Evolutionary conservation across 1,140 invertebrate species (phyloP), one percentile per base, ranked within the genome.

Genomic region (Drosophila chauvacae): DNA sequence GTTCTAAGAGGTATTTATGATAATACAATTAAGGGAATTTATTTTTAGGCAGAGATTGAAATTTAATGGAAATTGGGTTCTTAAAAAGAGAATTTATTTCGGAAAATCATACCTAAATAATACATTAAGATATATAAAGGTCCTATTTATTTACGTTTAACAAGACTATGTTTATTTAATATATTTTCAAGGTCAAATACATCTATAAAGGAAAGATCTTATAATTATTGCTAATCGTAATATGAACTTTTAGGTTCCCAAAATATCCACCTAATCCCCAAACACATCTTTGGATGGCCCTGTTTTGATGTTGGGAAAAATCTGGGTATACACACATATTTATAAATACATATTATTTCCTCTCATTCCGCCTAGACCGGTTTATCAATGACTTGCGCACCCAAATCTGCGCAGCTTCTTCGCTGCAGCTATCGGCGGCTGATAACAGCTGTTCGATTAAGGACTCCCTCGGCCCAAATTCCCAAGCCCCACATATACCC

Each of bases 301-400:
- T 56, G 53, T 56, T 56, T 56, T 56, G 53, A 56, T 35, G 39
- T 18, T 44, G 23, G 10, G 5, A 63, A 26, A 30, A 44, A 35
- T n/a, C 7, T 26, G 28, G 14, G 41, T 33, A 56, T 56, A 56
- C 35, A 56, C 35, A 56, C 14, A n/a, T 13, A 44, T 44, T 35
- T 61, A 18, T 62, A 45, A 28, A 60, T 26, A 42, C 45, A 7
- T 41, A 56, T 47, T 53, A 39, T 42, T 63, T 51, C 1, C 42
- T 18, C 39, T 20, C 16, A 10, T 63, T 51, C 2, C 42, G 11
- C 28, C 30, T 16, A 14, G 10, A 26, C 2, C 33, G 41, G 51
- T 73, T 90, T 63, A 80, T 90, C 77, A 88, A 90, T 88, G 84
- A 70, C 64, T 53, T 88, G 84, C 84, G 84, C 85, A 74, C 39